Percentiles rank a stretch among this genome's conserved stretches.
These are phyloP conservation scores for Brienomyrus longianalis DNA, from an alignment of 2,113 vertebrate genomes.

Conservation along the genomic window DNA sequence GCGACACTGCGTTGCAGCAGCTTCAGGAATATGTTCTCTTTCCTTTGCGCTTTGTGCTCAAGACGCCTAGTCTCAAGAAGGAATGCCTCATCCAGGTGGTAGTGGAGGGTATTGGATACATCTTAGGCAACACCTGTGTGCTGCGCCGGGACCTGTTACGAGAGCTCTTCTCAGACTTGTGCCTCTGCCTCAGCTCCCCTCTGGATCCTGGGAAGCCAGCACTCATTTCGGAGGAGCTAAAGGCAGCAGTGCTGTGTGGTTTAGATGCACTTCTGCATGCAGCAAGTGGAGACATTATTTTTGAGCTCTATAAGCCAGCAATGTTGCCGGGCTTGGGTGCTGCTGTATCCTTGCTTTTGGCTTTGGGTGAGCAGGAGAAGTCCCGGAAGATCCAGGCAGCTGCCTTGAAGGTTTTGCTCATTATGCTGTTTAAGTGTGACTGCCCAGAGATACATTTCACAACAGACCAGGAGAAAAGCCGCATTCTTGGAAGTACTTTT, in stretches of 20 bases:
- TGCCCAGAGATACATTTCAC: conserved; percentile 58
- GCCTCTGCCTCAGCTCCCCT: conserved; percentile 68
- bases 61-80: conserved; percentile 63
- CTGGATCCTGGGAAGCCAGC: conserved; percentile 50
- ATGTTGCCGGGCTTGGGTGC: conserved; percentile 78
- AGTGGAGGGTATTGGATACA: conserved; percentile 63
- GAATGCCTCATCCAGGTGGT: conserved; percentile 67
- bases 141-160: conserved; percentile 69
- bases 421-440: conserved; percentile 71
- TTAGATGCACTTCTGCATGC: conserved; percentile 74
- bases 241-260: conserved; percentile 62
- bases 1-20: conserved; percentile 74
- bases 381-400: conserved; percentile 67
- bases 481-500: conserved; percentile 62
- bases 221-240: conserved; percentile 74
- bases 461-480: conserved; percentile 42
- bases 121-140: conserved; percentile 73
- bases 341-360: conserved; percentile 73
- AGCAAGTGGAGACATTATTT: conserved; percentile 64
- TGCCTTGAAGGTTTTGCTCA: conserved; percentile 72
- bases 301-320: conserved; percentile 67
- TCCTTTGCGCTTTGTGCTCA: conserved; percentile 79
- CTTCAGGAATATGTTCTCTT: conserved; percentile 91
- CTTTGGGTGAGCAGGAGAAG: conserved; percentile 72
- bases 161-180: conserved; percentile 81